Percentiles rank a stretch among this genome's conserved stretches.
phyloP scores from a whole-genome alignment of 2,113 vertebrate genomes.

The Eonycteris spelaea region DNA sequence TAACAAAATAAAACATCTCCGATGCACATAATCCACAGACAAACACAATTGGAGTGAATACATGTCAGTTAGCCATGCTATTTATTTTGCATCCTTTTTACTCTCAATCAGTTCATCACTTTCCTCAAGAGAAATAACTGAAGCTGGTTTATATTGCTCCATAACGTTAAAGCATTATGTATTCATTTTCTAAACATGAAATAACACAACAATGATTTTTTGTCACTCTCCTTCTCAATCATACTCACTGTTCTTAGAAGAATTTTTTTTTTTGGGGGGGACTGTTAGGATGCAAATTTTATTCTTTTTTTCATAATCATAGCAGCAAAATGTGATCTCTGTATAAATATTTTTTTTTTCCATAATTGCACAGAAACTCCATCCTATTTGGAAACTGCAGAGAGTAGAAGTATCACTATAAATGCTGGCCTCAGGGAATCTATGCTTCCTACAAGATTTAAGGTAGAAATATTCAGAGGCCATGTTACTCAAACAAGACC shows the following conservation, averaged over 20 bases:
- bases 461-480: slow-evolving; percentile 67
- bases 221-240: slow-evolving; percentile 7
- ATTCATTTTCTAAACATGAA: slow-evolving; percentile 54
- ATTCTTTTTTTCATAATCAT: background rate
- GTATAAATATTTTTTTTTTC: slow-evolving; percentile 5
- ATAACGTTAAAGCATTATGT: slow-evolving; percentile 32
- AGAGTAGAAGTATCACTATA: slow-evolving; percentile 50
- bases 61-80: background rate
- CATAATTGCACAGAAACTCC: slow-evolving; percentile 48
- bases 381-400: slow-evolving; percentile 21
- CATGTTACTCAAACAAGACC: slow-evolving; percentile 64
- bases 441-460: slow-evolving; percentile 58
- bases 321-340: background rate
- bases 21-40: background rate
- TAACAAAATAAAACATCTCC: slow-evolving; percentile 28
- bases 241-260: background rate
- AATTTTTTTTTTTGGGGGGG: background rate
- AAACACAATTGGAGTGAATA: background rate
- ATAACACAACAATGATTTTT: slow-evolving; percentile 4
- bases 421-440: slow-evolving; percentile 67
- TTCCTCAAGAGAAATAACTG: slow-evolving; percentile 40
- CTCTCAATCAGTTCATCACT: background rate
- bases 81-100: slow-evolving; percentile 24
- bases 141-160: slow-evolving; percentile 5
- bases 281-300: background rate